Evolutionary conservation across 2,113 vertebrate genomes (phyloP).

Genomic region (Scalopus aquaticus): DNA sequence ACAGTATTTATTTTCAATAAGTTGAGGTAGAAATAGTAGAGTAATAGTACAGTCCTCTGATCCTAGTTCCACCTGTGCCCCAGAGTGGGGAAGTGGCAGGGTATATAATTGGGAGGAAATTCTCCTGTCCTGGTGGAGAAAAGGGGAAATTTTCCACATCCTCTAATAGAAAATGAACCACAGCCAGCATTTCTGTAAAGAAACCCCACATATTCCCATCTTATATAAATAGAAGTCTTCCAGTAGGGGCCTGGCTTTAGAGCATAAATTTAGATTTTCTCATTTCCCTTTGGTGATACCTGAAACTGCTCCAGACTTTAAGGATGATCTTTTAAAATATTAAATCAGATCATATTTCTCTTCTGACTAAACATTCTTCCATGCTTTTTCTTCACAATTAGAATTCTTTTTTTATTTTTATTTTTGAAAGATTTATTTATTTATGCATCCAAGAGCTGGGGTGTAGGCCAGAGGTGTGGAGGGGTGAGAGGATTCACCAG

Average conservation of each 20-base stretch:
- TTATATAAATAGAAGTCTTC: slow-evolving; percentile 23
- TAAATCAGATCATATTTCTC: slow-evolving; percentile 22
- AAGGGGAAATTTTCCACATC: background rate
- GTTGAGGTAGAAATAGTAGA: background rate
- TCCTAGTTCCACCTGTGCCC: background rate
- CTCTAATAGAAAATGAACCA: background rate
- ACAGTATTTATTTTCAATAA: slow-evolving; percentile 29
- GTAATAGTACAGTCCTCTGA: background rate
- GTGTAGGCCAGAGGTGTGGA: too few relatives aligned
- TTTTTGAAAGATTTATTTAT: too few relatives aligned
- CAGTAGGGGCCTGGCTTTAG: background rate
- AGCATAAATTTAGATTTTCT: slow-evolving; percentile 43
- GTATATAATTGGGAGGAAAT: background rate
- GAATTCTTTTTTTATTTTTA: too few relatives aligned
- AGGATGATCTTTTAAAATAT: slow-evolving; percentile 11
- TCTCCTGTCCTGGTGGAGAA: background rate
- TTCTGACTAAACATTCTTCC: slow-evolving; percentile 14
- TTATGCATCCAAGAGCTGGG: too few relatives aligned
- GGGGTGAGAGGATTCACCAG: too few relatives aligned
- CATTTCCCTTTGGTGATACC: background rate
- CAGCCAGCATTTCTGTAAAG: background rate
- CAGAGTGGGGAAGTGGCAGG: background rate
- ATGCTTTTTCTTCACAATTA: background rate
- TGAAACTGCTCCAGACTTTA: background rate
- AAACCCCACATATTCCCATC: background rate